Base-by-base conservation (phyloP, 2,888 invertebrate species). In the Hipparchia sbordonii region DNA sequence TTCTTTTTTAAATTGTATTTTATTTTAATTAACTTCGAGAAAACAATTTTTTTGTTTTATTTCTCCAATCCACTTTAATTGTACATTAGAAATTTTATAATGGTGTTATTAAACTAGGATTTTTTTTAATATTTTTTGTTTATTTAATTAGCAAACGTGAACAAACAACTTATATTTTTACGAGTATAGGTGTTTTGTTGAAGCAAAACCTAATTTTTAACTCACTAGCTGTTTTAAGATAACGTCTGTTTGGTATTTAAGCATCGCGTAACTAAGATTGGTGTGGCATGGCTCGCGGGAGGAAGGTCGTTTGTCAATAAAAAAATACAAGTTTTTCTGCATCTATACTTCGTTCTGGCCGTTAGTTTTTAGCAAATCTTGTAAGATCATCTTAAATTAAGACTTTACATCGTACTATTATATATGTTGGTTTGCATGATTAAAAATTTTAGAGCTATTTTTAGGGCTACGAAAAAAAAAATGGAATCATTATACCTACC, bases 231-330 rank as follows among this genome's bases (percentile, higher is more conserved):
- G 48, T 48, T 13, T 61, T 48, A 23, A 63, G 48, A 48, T 48
- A 48, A 9, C 23, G 62, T 4, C 48, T 7, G 62, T 9, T 48
- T 63, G 48, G 23, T 63, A 13, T 9, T 13, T 5, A 2, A 39
- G 39, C 39, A 39, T 48, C 48, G 48, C 62, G 13, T 48, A 23
- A 63, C 62, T 63, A 13, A 48, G 9, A 13, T 63, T 9, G 8
- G 13, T n/a, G 8, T 8, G 48, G 9, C 48, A 63, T 23, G 6
- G 45, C 5, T 10, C 39, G 60, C 13, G 62, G 62, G 9, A 5
- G 46, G 62, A 62, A 62, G 62, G 62, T 48, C 62, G 62, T 48
- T 48, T 46, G 48, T 13, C 8, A 7, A n/a, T 7, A 61, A 46
- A 61, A 61, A 61, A 45, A 61, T 45, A 48, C 48, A 62, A 13